Evolutionary conservation across 2,113 vertebrate species (phyloP).

Genomic region (Corythaixoides concolor): DNA sequence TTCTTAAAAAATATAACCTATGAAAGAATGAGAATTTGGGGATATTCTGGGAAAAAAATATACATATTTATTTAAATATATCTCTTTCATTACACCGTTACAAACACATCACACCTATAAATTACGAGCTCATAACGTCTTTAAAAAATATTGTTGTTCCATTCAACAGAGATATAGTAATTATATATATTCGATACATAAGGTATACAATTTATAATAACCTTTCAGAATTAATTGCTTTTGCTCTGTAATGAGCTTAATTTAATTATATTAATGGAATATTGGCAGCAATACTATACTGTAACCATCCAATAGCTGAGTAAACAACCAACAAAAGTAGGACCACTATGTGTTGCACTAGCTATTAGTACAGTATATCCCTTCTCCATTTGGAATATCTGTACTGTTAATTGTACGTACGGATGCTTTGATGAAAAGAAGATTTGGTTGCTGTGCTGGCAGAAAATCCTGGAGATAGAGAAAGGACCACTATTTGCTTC

Average conservation of each 20-base stretch:
- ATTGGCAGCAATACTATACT: neutral
- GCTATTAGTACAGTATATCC: neutral
- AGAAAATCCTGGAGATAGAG: neutral
- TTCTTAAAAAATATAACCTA: neutral
- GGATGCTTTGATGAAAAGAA: neutral
- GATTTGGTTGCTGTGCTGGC: rapidly evolving
- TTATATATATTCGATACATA: neutral
- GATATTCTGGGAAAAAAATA: neutral
- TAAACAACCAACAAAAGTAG: neutral
- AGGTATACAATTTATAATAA: neutral
- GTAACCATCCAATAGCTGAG: neutral
- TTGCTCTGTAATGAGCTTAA: neutral
- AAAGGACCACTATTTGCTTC: neutral
- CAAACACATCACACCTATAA: neutral
- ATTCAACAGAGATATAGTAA: neutral
- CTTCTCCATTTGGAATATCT: neutral
- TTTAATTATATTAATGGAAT: neutral
- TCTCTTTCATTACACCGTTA: neutral
- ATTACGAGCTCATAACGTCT: neutral
- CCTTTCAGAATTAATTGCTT: neutral
- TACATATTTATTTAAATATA: neutral
- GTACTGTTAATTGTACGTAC: no score
- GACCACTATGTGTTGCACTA: neutral
- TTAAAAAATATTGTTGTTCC: neutral
- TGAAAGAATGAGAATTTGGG: neutral